Evolutionary conservation across 2,797 vertebrate species (phyloP), one percentile per base, ranked within the genome.

Genomic region (Sarcophilus harrisii): DNA sequence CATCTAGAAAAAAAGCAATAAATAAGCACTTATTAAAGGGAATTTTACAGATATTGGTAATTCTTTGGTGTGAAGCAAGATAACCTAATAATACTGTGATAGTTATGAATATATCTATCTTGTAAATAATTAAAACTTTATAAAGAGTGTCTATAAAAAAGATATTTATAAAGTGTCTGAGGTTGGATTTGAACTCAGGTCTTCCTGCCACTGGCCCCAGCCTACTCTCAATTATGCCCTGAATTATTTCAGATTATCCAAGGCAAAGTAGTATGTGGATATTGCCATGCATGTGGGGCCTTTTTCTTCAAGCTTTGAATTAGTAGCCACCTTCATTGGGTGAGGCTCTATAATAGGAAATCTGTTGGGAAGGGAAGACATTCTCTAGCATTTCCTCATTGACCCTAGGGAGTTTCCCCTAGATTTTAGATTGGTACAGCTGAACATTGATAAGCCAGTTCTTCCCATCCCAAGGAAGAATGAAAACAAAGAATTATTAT

Each of bases 1-100:
- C 45, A 45, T n/a, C n/a, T 45, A 81, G n/a, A 45, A 81, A 73
- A 73, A 73, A 38, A 81, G n/a, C 18, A 24, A 21, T 81, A 6
- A 81, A 14, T 5, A 24, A 95, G 90, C 2, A 57, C 8, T 90
- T 89, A 57, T 52, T 55, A 62, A 30, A 91, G n/a, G 52, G 49
- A 28, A 59, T 89, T 93, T 96, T 60, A 92, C 58, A 90, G 58
- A 12, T 29, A 57, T 60, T 52, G 66, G 4, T 91, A 73, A 73
- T 21, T 93, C 89, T 59, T 60, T 92, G 90, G 66, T 12, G 45
- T 38, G n/a, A 81, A 81, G 1, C 21, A 81, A 81, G n/a, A 81
- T 6, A 81, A 81, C 8, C 66, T 21, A 45, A 81, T 38, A 73
- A 38, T 73, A 21, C 32, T 5, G 21, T n/a, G n/a, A n/a, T 66